Evolutionary conservation across 2,888 invertebrate species (phyloP).

Genomic region (Phortica okadai): DNA sequence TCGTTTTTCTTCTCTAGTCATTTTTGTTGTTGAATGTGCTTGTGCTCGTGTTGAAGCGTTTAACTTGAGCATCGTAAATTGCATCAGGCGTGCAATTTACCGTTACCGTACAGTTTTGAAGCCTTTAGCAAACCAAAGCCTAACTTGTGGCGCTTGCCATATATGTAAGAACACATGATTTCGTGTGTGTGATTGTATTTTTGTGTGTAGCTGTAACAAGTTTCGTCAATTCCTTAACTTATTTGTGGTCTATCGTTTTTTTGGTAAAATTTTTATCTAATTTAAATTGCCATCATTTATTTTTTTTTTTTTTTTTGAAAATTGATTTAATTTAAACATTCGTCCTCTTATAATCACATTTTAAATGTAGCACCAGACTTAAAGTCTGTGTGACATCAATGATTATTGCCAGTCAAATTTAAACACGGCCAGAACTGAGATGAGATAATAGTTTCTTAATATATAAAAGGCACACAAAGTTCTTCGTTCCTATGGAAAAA

Average conservation of each 20-base stretch:
- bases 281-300: no score
- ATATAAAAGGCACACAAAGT: no score
- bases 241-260: background rate
- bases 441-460: no score
- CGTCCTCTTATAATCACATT: no score
- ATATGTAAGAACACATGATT: background rate
- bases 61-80: constrained; percentile 67
- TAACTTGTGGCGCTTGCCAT: background rate
- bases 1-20: constrained; percentile 25
- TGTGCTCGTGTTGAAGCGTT: constrained; percentile 63
- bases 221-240: background rate
- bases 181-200: background rate
- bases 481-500: no score
- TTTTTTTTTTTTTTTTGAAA: no score
- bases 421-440: no score
- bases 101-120: background rate
- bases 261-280: background rate
- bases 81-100: constrained; percentile 56
- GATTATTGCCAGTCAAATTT: no score
- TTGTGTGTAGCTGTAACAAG: background rate
- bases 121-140: background rate
- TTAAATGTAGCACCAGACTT: no score
- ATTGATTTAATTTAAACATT: no score
- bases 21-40: background rate
- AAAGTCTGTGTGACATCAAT: no score